Base-by-base conservation (phyloP, 2,888 invertebrate genomes). In the Hedychridium roseum region DNA sequence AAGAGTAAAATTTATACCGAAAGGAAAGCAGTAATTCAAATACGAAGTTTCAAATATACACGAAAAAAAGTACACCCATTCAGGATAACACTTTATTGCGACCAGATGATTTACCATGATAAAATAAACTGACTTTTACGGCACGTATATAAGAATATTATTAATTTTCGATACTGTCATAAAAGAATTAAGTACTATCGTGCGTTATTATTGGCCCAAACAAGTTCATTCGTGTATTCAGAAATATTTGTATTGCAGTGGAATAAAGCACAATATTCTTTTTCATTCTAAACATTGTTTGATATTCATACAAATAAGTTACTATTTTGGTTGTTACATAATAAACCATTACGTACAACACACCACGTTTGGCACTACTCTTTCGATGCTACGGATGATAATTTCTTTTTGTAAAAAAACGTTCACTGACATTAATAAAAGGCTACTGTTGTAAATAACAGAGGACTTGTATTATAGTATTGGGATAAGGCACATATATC, bases 301-400 rank as follows among this genome's bases (percentile, higher is more conserved):
- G 53, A 54, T 62, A 57, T 57, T 54, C 34, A 54, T 60, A 64
- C 58, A 61, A 61, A 60, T 61, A 60, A 61, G 50, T 62, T 53
- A 61, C 50, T 54, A 26, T n/a, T 46, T 38, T 45, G 48, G 43
- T 60, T 50, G 52, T 45, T 57, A 61, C 55, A 62, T 51, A 50
- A 50, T 58, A 54, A 53, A 52, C 51, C 43, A 43, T 54, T 55
- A 54, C 37, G 38, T 59, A 55, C 47, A n/a, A 57, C 35, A 15
- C 11, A 51, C 35, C 54, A 41, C 41, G 39, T 59, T 59, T 64
- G 57, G 61, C 61, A 61, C 63, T 57, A 50, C 40, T 51, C 48
- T 48, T 47, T 49, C 51, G 51, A 57, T 45, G 54, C 42, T 53
- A 6, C 15, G 4, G 16, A 38, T n/a, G 15, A 38, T 3, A n/a